Conservation (phyloP, 2,888 invertebrate genomes). For the Ethmia dodecea region DNA sequence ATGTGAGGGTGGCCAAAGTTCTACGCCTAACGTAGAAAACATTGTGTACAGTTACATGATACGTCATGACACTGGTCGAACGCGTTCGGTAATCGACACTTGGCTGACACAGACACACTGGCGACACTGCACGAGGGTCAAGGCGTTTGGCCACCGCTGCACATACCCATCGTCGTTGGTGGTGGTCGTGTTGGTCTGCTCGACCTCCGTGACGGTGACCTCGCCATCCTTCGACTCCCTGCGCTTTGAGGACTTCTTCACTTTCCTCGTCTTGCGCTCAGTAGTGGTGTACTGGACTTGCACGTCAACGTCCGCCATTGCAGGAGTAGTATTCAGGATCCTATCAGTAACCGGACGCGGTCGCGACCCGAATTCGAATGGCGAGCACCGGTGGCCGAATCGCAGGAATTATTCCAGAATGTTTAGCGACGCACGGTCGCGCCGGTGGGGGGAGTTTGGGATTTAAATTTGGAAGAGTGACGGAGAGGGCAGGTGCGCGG, state of each 20-base stretch:
- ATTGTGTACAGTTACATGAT: constrained; percentile 5
- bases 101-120: constrained; percentile 51
- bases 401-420: constrained; percentile 78
- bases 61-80: constrained; percentile 44
- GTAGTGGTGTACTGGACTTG: constrained; percentile 91
- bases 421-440: constrained; percentile 50
- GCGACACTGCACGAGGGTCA: constrained; percentile 43
- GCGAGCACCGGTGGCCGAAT: constrained; percentile 68
- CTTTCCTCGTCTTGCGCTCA: constrained; percentile 94
- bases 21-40: constrained; percentile 31
- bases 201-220: constrained; percentile 89
- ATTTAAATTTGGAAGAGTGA: constrained; percentile 78
- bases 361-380: constrained; percentile 78
- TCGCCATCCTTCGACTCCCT: constrained; percentile 86
- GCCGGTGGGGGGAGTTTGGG: constrained; percentile 72
- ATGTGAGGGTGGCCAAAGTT: constrained; percentile 72
- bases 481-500: constrained; percentile 77
- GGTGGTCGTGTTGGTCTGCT: constrained; percentile 81
- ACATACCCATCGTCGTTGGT: constrained; percentile 90
- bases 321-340: constrained; percentile 28
- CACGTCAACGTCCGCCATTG: constrained; percentile 94
- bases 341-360: constrained; percentile 64
- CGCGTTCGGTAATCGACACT: constrained; percentile 50
- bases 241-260: constrained; percentile 88
- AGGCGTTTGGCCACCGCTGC: constrained; percentile 77